Conservation (phyloP, 1,140 invertebrate genomes). For the Melitaea cinxia region DNA sequence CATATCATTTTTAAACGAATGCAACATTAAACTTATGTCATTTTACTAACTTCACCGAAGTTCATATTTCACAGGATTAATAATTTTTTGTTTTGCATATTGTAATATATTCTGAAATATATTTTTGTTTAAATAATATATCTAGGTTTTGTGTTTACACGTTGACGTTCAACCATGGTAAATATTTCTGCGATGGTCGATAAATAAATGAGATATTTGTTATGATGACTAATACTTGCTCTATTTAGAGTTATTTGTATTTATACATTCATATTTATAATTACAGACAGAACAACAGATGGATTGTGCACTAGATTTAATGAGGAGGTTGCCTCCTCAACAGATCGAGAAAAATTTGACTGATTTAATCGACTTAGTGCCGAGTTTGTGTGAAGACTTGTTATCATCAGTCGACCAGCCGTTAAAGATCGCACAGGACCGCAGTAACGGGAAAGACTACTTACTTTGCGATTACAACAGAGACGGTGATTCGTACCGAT, state of each 20-base stretch:
- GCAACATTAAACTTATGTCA: conserved; percentile 32
- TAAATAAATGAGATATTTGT: conserved; percentile 34
- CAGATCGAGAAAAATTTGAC: conserved; percentile 99
- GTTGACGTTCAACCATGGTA: conserved; percentile 41
- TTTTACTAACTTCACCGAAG: conserved; percentile 22
- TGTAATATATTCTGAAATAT: conserved; percentile 10
- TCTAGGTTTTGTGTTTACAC: conserved; percentile 25
- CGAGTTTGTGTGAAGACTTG: conserved; percentile 97
- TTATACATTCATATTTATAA: conserved; percentile 30
- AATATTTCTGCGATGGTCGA: conserved; percentile 1
- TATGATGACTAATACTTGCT: conserved; percentile 76
- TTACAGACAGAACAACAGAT: conserved; percentile 97
- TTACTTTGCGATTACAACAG: conserved; percentile 98
- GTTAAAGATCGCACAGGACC: conserved; percentile 98
- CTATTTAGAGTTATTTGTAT: conserved; percentile 43
- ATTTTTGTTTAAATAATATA: conserved; percentile 13
- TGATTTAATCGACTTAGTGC: conserved; percentile 98
- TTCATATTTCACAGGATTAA: conserved; percentile 19
- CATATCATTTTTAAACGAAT: conserved; percentile 8
- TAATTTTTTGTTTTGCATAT: conserved; percentile 24
- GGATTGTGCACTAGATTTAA: conserved; percentile 99
- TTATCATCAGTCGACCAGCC: conserved; percentile 99
- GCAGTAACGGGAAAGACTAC: conserved; percentile 97
- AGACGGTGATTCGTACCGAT: conserved; percentile 99
- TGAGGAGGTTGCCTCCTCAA: conserved; percentile 98